Evolutionary conservation across 2,113 vertebrate genomes (phyloP).

Genomic region (Bos javanicus): DNA sequence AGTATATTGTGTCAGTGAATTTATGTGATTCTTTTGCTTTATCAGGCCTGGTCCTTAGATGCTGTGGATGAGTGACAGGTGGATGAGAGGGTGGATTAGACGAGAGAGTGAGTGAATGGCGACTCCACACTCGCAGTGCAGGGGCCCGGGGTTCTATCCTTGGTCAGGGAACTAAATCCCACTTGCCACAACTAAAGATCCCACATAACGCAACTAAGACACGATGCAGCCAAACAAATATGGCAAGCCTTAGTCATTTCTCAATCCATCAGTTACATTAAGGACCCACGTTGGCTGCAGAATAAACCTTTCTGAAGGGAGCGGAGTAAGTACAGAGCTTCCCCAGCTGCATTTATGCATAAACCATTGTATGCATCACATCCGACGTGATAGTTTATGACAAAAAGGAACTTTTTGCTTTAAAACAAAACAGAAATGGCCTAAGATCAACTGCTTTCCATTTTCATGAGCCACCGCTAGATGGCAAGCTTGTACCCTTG

Average conservation of each 20-base stretch:
- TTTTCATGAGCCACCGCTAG: slow-evolving; percentile 38
- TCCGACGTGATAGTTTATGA: not conserved
- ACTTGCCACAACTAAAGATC: not conserved
- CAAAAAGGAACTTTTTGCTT: not conserved
- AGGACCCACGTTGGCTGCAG: not conserved
- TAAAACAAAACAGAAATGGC: not conserved
- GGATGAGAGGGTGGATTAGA: not conserved
- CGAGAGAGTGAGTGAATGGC: not conserved
- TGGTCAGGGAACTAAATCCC: not conserved
- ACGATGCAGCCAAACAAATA: not conserved
- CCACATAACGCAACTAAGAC: not conserved
- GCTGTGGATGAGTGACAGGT: not conserved
- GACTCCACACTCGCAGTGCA: not conserved
- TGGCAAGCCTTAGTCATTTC: not conserved
- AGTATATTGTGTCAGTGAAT: not conserved
- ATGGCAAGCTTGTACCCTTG: slow-evolving; percentile 27
- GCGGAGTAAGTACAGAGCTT: not conserved
- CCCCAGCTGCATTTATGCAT: not conserved
- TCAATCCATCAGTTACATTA: not conserved
- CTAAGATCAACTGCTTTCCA: not conserved
- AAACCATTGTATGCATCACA: not conserved
- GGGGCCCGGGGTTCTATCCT: not conserved
- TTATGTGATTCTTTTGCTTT: not conserved
- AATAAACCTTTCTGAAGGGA: not conserved
- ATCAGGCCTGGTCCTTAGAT: not conserved